phyloP scores from a whole-genome alignment of 2,113 vertebrate genomes.

The Shinisaurus crocodilurus region DNA sequence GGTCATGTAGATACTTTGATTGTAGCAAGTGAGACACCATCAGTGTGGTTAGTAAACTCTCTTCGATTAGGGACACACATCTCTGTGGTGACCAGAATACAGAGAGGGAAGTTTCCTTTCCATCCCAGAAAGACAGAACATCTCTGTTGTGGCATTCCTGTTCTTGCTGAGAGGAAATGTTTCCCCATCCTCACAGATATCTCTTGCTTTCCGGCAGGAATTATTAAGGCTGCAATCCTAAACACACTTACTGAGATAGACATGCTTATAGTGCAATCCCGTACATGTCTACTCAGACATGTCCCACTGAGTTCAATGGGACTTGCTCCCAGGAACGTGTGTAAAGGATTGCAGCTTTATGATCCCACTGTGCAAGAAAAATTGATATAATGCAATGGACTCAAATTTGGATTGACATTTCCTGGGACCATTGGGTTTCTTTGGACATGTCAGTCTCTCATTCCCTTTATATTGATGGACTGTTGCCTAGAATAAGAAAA shows the following conservation, averaged over 20 bases:
- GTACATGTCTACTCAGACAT: no score
- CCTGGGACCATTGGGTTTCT: neutral
- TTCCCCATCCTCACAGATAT: no score
- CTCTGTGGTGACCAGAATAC: neutral
- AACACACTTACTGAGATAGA: neutral
- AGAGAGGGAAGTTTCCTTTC: neutral
- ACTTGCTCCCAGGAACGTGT: neutral
- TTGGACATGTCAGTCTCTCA: neutral
- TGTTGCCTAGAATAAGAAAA: neutral
- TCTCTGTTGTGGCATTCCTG: neutral
- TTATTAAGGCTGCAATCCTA: neutral
- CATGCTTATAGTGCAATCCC: neutral
- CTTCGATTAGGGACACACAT: neutral
- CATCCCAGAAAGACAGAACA: neutral
- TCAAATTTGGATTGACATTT: neutral
- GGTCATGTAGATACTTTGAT: neutral
- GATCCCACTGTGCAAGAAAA: neutral
- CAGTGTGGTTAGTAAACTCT: neutral
- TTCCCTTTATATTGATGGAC: neutral
- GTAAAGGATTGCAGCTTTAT: neutral
- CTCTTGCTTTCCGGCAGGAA: neutral
- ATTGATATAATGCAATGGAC: neutral
- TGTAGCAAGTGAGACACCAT: neutral
- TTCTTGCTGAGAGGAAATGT: neutral
- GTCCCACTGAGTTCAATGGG: no score